Evolutionary conservation across 2,797 vertebrate genomes (phyloP).

Genomic region (Xenopus petersii): DNA sequence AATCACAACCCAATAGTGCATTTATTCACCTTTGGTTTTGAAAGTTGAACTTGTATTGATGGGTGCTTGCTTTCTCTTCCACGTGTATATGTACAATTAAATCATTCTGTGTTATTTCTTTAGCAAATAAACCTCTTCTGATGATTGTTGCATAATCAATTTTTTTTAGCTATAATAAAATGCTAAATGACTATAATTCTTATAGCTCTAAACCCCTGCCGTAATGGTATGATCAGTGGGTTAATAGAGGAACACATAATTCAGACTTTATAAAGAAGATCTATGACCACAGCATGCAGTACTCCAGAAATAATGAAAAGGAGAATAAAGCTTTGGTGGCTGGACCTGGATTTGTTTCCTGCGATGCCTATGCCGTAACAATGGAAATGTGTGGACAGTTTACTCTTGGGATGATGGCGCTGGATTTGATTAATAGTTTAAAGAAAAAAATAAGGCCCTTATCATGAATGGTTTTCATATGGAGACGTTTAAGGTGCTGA

Average conservation of each 20-base stretch:
- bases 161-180: no score
- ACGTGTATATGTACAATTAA: no score
- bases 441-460: constrained; percentile 61
- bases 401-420: constrained; percentile 74
- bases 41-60: no score
- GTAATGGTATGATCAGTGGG: constrained; percentile 73
- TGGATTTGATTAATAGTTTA: constrained; percentile 63
- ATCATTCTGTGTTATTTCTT: no score
- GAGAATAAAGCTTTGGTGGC: constrained; percentile 55
- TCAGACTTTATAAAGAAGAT: constrained; percentile 73
- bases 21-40: no score
- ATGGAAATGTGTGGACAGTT: constrained; percentile 68
- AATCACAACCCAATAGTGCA: no score
- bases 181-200: no score
- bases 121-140: no score
- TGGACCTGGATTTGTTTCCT: constrained; percentile 68
- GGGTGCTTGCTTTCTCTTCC: no score
- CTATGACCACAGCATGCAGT: constrained; percentile 57
- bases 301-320: constrained; percentile 35
- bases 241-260: constrained; percentile 71
- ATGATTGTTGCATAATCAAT: no score
- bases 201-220: constrained; percentile 30
- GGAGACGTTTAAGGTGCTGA: constrained; percentile 66
- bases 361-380: constrained; percentile 71
- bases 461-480: constrained; percentile 72